Evolutionary conservation across 2,797 vertebrate genomes (phyloP).

Genomic region (Buceros bicornis): DNA sequence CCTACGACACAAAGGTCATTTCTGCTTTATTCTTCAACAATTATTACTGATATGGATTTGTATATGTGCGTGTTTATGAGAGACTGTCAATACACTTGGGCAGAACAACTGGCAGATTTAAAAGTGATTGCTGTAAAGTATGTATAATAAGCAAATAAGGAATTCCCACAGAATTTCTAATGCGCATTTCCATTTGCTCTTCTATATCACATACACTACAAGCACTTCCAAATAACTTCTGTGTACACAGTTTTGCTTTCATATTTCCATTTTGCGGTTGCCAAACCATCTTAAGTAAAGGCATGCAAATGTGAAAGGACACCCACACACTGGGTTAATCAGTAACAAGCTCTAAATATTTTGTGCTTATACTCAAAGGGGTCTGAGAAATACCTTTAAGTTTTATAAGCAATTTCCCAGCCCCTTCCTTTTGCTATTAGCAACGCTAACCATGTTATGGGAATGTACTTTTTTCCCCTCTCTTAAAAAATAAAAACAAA

Average conservation of each 20-base stretch:
- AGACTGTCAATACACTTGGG: not conserved
- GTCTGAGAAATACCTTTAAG: constrained; percentile 9
- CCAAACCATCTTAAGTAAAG: not conserved
- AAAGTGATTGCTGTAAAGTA: not conserved
- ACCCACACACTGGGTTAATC: not conserved
- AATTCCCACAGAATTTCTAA: not conserved
- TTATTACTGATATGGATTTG: not conserved
- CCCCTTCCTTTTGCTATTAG: not conserved
- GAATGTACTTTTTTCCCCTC: not conserved
- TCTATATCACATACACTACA: not conserved
- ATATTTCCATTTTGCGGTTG: not conserved
- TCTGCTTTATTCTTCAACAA: not conserved
- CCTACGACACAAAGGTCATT: not conserved
- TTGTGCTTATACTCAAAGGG: not conserved
- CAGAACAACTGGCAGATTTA: not conserved
- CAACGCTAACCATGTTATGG: not conserved
- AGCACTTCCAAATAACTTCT: not conserved
- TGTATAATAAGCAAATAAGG: not conserved
- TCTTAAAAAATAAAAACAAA: not conserved
- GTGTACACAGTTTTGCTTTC: not conserved
- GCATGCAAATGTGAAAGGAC: not conserved
- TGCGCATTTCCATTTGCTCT: not conserved
- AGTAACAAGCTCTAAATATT: constrained; percentile 36
- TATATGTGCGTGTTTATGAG: not conserved
- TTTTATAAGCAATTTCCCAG: constrained; percentile 21